These are phyloP conservation scores for Pomacea canaliculata DNA, from an alignment of 2,888 invertebrate genomes.

Conservation along the genomic window DNA sequence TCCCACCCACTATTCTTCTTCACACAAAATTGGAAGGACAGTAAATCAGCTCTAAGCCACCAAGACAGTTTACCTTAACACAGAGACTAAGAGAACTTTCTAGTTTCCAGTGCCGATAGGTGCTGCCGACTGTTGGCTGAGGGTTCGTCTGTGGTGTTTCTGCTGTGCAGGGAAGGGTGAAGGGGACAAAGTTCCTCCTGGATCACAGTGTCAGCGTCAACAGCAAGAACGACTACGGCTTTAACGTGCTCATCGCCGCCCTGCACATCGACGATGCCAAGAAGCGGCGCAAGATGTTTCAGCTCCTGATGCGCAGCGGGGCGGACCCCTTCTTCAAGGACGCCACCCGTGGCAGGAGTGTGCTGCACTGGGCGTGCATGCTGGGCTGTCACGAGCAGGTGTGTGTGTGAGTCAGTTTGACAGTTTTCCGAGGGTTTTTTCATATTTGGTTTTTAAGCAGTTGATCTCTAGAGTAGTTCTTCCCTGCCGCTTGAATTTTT, in stretches of 20 bases:
- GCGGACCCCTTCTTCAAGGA: slow-evolving; percentile 51
- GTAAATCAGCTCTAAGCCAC: too few relatives aligned
- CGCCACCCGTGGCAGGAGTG: slow-evolving; percentile 43
- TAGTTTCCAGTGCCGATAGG: too few relatives aligned
- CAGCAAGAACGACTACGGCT: slow-evolving; percentile 54
- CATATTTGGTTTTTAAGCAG: too few relatives aligned
- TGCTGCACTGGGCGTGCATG: slow-evolving; percentile 56
- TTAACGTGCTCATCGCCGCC: slow-evolving; percentile 55
- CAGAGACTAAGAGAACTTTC: too few relatives aligned
- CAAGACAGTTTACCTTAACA: too few relatives aligned
- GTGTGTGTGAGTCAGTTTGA: not conserved
- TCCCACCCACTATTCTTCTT: too few relatives aligned
- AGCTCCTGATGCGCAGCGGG: slow-evolving; percentile 48
- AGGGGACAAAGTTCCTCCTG: slow-evolving; percentile 49
- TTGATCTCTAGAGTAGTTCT: not conserved
- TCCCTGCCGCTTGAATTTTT: too few relatives aligned
- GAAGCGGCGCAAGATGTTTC: slow-evolving; percentile 54
- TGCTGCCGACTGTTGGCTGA: too few relatives aligned
- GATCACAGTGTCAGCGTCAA: slow-evolving; percentile 50
- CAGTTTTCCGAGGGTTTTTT: too few relatives aligned
- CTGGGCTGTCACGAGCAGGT: slow-evolving; percentile 50
- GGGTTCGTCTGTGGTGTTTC: too few relatives aligned
- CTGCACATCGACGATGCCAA: slow-evolving; percentile 52
- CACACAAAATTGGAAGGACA: too few relatives aligned
- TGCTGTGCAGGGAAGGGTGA: slow-evolving; percentile 39